Evolutionary conservation across 2,888 invertebrate genomes (phyloP).

Genomic region (Xanthorhoe designata): DNA sequence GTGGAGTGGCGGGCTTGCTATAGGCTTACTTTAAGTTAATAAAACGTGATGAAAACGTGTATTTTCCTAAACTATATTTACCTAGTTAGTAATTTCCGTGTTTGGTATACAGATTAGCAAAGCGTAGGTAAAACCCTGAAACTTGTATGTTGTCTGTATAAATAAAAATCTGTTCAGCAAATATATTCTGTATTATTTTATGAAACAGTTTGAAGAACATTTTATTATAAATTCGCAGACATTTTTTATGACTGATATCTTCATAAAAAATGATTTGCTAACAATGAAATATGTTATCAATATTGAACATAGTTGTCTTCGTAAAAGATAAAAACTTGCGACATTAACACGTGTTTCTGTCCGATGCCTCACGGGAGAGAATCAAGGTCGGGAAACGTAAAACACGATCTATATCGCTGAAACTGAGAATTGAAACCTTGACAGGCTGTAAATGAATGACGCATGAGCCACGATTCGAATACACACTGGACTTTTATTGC

Average conservation of each 20-base stretch:
- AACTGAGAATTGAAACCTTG: constrained; percentile 33
- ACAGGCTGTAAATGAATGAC: constrained; percentile 37
- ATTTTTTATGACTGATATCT: background rate
- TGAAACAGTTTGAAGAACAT: too few species aligned
- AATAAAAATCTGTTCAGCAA: background rate
- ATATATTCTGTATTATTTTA: too few species aligned
- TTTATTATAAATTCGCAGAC: background rate
- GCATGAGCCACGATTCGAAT: constrained; percentile 21
- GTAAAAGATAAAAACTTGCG: constrained; percentile 1
- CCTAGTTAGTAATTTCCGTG: background rate
- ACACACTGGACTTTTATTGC: constrained; percentile 25
- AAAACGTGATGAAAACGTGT: too few species aligned
- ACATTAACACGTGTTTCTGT: constrained; percentile 25
- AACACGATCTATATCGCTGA: constrained; percentile 19
- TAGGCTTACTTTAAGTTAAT: too few species aligned
- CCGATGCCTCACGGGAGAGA: constrained; percentile 10
- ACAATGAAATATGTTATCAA: constrained; percentile 1
- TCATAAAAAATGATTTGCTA: background rate
- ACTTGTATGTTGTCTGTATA: background rate
- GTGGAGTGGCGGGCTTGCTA: background rate
- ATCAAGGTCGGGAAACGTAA: constrained; percentile 26
- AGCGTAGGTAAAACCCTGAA: background rate
- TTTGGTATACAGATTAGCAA: background rate
- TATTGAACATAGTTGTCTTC: background rate
- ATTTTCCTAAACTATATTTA: background rate